Evolutionary conservation across 2,888 invertebrate genomes (phyloP).

Genomic region (Tetrapedia diversipes): DNA sequence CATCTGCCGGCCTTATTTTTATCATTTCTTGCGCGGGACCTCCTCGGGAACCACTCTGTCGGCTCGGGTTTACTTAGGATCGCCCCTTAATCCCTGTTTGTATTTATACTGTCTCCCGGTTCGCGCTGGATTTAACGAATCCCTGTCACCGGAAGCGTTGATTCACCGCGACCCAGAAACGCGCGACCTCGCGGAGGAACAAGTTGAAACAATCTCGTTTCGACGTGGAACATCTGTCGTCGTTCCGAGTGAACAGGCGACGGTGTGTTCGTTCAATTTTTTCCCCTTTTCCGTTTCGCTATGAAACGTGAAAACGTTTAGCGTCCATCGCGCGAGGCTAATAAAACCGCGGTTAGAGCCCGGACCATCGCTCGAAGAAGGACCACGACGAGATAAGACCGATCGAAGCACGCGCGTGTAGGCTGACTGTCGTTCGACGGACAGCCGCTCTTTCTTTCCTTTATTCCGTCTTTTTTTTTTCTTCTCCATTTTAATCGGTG

Average conservation of each 20-base stretch:
- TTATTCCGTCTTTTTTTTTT: no score
- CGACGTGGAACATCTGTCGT: slow-evolving; percentile 16
- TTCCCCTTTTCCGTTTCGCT: neutral
- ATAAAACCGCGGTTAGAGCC: slow-evolving; percentile 22
- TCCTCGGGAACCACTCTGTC: slow-evolving; percentile 40
- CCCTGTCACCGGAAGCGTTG: slow-evolving; percentile 28
- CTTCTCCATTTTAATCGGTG: slow-evolving; percentile 55
- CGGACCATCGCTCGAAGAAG: slow-evolving; percentile 40
- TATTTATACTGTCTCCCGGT: slow-evolving; percentile 52
- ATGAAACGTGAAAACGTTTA: neutral
- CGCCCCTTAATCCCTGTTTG: slow-evolving; percentile 67
- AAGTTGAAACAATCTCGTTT: slow-evolving; percentile 1
- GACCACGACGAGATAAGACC: slow-evolving; percentile 51
- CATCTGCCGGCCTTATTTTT: slow-evolving; percentile 63
- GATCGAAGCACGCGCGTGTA: slow-evolving; percentile 43
- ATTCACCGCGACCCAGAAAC: slow-evolving; percentile 7
- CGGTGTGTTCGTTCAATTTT: neutral
- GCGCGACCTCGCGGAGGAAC: neutral
- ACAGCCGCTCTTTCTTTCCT: slow-evolving; percentile 38
- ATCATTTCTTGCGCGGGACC: slow-evolving; percentile 49
- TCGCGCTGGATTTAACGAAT: slow-evolving; percentile 37
- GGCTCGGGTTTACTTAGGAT: slow-evolving; percentile 65
- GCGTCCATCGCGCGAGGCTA: slow-evolving; percentile 1
- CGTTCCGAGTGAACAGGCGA: neutral
- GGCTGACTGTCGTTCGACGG: slow-evolving; percentile 43